Evolutionary conservation across 30 jellyfish, hydroid and myxozoan genomes (phyloP).

Genomic region (Turritopsis dohrnii): DNA sequence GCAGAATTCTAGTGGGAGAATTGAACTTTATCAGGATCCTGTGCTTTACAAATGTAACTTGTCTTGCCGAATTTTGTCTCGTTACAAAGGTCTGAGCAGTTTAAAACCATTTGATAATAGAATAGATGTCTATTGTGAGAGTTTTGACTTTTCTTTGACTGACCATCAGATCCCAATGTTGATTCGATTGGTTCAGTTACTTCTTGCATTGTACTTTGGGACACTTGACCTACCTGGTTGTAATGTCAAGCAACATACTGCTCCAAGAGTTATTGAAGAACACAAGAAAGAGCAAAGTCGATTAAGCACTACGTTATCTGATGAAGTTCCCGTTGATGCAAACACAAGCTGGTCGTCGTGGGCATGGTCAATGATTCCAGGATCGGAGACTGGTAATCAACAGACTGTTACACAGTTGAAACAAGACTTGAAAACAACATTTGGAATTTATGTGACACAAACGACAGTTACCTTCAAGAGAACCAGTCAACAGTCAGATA

Average conservation of each 20-base stretch:
- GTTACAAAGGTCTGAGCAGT: slow-evolving; percentile 51
- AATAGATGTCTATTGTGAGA: slow-evolving; percentile 71
- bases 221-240: slow-evolving; percentile 90
- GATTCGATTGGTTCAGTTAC: slow-evolving; percentile 48
- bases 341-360: slow-evolving; percentile 81
- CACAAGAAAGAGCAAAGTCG: slow-evolving; percentile 21
- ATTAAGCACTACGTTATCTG: not conserved
- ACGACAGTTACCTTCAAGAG: slow-evolving; percentile 60
- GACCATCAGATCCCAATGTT: slow-evolving; percentile 85
- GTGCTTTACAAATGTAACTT: slow-evolving; percentile 69
- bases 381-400: slow-evolving; percentile 20
- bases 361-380: slow-evolving; percentile 96
- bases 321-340: slow-evolving; percentile 11
- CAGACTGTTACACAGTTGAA: not conserved
- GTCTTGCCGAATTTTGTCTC: slow-evolving; percentile 57
- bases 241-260: slow-evolving; percentile 67
- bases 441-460: slow-evolving; percentile 67
- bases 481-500: slow-evolving; percentile 51
- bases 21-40: slow-evolving; percentile 95
- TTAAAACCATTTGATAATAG: slow-evolving; percentile 41
- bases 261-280: slow-evolving; percentile 45
- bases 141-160: slow-evolving; percentile 69
- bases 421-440: slow-evolving; percentile 27
- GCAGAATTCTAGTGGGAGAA: slow-evolving; percentile 84
- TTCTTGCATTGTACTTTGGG: slow-evolving; percentile 65